Evolutionary conservation across 2,888 invertebrate genomes (phyloP).

Genomic region (Phyto melanocephala): DNA sequence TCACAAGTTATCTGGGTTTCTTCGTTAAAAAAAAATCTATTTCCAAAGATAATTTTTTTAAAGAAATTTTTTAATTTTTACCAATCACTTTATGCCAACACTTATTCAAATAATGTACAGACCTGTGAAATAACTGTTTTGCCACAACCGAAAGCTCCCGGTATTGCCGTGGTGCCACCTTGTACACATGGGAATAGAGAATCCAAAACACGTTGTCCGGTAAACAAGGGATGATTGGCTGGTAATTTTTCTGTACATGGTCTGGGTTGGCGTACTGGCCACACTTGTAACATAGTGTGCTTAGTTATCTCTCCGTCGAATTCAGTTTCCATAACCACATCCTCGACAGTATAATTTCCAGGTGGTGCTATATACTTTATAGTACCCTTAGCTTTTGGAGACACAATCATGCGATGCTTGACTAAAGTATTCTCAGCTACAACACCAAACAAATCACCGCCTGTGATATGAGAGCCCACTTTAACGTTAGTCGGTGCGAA

Average conservation of each 20-base stretch:
- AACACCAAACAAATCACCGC: conserved; percentile 95
- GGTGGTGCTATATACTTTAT: conserved; percentile 94
- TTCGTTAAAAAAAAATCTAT: too few relatives aligned
- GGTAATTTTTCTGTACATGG: conserved; percentile 97
- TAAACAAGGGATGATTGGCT: conserved; percentile 97
- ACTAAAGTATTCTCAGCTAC: conserved; percentile 98
- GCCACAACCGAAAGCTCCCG: conserved; percentile 99
- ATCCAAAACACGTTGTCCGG: conserved; percentile 97
- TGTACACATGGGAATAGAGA: conserved; percentile 98
- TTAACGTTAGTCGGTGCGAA: conserved; percentile 90
- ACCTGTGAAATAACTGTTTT: conserved; percentile 84
- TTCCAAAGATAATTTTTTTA: too few relatives aligned
- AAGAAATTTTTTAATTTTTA: too few relatives aligned
- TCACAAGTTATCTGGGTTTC: too few relatives aligned
- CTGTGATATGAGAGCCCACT: conserved; percentile 96
- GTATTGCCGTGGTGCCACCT: conserved; percentile 98
- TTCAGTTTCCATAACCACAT: conserved; percentile 95
- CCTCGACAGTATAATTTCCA: conserved; percentile 95
- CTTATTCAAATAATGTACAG: background rate
- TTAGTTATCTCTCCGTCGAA: conserved; percentile 95
- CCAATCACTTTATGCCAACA: background rate
- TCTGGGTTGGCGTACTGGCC: conserved; percentile 98
- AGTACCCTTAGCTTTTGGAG: conserved; percentile 95
- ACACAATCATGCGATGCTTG: conserved; percentile 95
- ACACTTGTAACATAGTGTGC: conserved; percentile 97